Evolutionary conservation across 2,113 vertebrate genomes (phyloP).

Genomic region (Trichechus manatus): DNA sequence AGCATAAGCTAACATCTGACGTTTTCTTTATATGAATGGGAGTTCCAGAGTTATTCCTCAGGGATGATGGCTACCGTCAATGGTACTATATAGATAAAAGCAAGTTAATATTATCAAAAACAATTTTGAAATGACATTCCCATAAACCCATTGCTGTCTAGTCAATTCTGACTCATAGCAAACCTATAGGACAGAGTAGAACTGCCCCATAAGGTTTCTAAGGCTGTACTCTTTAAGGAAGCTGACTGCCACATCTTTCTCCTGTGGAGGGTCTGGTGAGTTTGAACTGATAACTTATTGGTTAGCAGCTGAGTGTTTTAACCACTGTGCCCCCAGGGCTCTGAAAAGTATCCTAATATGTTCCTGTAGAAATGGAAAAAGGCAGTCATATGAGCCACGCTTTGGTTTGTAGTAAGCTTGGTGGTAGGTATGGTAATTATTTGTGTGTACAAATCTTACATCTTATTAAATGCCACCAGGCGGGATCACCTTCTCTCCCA

Average conservation of each 20-base stretch:
- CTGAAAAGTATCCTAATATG: not conserved
- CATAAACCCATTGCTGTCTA: too few species aligned
- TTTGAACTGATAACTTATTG: too few species aligned
- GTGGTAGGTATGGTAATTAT: not conserved
- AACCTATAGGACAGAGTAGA: too few species aligned
- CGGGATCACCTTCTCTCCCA: not conserved
- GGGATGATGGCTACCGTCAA: not conserved
- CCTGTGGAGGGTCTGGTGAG: too few species aligned
- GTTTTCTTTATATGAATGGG: not conserved
- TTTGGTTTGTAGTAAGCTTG: not conserved
- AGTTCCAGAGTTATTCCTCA: not conserved
- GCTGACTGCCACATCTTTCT: too few species aligned
- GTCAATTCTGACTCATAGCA: too few species aligned
- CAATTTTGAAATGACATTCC: not conserved
- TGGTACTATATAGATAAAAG: conserved; percentile 30
- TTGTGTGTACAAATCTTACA: not conserved
- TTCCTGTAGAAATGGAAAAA: conserved; percentile 35
- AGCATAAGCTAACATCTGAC: not conserved
- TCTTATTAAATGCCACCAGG: not conserved
- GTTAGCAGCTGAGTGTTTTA: too few species aligned
- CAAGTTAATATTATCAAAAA: conserved; percentile 30
- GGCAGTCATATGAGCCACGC: not conserved
- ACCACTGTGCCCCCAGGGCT: not conserved
- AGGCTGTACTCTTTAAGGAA: too few species aligned
- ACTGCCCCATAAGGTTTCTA: too few species aligned